Percentiles rank a stretch among this genome's conserved stretches.
Conservation (phyloP, 2,113 vertebrate genomes). For the Petroica traversi region DNA sequence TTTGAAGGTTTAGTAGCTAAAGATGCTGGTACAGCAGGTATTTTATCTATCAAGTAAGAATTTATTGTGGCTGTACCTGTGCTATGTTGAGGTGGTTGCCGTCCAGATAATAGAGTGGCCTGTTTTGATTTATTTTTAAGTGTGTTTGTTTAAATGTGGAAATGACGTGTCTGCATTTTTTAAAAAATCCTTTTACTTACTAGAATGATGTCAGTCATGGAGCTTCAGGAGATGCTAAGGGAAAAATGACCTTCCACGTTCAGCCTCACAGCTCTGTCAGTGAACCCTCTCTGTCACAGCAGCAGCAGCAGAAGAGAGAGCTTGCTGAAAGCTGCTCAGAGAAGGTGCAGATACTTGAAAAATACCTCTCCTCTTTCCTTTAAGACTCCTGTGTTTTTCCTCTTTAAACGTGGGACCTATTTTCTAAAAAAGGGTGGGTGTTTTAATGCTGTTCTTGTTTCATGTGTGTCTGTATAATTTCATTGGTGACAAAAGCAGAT, state of each 20-base stretch:
- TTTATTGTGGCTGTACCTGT: background rate
- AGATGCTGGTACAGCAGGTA: background rate
- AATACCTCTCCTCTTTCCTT: background rate
- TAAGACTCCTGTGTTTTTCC: background rate
- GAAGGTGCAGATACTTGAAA: slow-evolving; percentile 33
- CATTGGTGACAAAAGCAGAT: background rate
- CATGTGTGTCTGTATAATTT: background rate
- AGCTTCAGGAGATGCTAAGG: background rate
- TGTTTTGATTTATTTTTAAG: background rate
- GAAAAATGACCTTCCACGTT: background rate
- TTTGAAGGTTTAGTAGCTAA: background rate
- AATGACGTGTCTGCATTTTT: background rate
- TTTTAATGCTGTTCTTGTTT: background rate
- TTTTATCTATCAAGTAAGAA: background rate
- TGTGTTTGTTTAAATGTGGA: background rate
- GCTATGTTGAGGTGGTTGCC: background rate
- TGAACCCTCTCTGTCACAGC: slow-evolving; percentile 75
- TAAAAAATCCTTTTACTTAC: background rate
- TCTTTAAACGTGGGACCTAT: background rate
- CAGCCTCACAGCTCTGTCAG: slow-evolving; percentile 60
- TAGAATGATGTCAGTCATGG: slow-evolving; percentile 64
- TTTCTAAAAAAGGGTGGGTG: background rate
- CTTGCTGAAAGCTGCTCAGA: slow-evolving; percentile 8
- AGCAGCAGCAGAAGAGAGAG: slow-evolving; percentile 66
- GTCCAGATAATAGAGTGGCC: background rate